Evolutionary conservation across 2,113 vertebrate species (phyloP).

Genomic region (Nannospalax galili): DNA sequence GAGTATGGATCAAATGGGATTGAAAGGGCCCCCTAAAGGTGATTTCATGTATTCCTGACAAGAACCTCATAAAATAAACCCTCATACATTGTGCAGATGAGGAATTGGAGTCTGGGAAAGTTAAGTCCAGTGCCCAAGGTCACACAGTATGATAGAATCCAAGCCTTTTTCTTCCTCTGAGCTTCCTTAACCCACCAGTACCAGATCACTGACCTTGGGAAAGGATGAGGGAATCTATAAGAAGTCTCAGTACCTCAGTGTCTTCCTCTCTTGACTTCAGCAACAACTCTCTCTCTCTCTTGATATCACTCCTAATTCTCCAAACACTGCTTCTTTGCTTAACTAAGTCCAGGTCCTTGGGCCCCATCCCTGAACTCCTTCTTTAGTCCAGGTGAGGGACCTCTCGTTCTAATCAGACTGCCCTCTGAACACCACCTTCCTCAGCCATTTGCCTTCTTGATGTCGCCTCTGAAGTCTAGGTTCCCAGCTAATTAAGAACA

Average conservation of each 20-base stretch:
- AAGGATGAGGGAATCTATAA: not conserved
- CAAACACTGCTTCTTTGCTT: not conserved
- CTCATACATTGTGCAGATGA: not conserved
- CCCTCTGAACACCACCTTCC: not conserved
- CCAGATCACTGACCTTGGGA: not conserved
- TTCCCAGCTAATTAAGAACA: not conserved
- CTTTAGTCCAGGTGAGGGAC: not conserved
- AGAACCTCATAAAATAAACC: not conserved
- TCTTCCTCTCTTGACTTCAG: slow-evolving; percentile 9
- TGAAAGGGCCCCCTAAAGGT: not conserved
- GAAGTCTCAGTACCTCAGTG: not conserved
- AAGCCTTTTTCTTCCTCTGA: not conserved
- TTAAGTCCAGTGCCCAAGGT: not conserved
- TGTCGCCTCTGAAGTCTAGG: not conserved
- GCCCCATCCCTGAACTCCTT: not conserved
- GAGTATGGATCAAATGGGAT: not conserved
- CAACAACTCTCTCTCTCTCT: not conserved
- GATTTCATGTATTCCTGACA: not conserved
- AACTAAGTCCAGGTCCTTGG: not conserved
- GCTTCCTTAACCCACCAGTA: not conserved
- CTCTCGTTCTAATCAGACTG: not conserved
- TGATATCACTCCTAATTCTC: not conserved
- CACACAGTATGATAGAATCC: not conserved
- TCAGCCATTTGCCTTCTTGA: not conserved
- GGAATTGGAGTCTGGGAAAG: not conserved